Evolutionary conservation across 2,797 vertebrate genomes (phyloP).

Genomic region (Anableps anableps): DNA sequence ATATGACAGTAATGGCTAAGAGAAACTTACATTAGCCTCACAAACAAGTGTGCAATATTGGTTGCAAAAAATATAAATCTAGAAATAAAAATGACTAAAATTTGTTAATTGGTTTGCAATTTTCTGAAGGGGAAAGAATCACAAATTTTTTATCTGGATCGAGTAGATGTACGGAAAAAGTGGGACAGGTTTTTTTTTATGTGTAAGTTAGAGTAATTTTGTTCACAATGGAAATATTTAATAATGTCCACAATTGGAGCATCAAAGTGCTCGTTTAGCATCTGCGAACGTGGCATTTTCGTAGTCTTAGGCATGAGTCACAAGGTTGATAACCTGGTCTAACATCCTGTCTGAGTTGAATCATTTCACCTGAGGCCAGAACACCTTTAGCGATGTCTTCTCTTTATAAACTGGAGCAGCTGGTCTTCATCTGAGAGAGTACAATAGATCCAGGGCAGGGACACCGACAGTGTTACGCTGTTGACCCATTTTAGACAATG

Average conservation of each 20-base stretch:
- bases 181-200: slow-evolving; percentile 7
- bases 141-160: not conserved
- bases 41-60: not conserved
- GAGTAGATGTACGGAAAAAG: slow-evolving; percentile 21
- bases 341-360: slow-evolving; percentile 28
- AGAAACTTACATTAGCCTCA: too few species aligned
- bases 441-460: slow-evolving; percentile 20
- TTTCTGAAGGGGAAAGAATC: not conserved
- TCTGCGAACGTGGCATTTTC: slow-evolving; percentile 7
- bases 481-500: slow-evolving; percentile 38
- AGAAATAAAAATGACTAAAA: not conserved
- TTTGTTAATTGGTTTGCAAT: not conserved
- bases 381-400: slow-evolving; percentile 10
- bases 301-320: not conserved
- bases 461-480: not conserved
- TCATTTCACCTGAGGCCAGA: slow-evolving; percentile 30
- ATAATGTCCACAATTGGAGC: not conserved
- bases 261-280: not conserved
- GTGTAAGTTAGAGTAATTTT: slow-evolving; percentile 24
- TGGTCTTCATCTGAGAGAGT: slow-evolving; percentile 9
- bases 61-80: not conserved
- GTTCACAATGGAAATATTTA: not conserved
- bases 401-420: slow-evolving; percentile 25
- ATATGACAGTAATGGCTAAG: too few species aligned
- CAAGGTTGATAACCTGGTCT: slow-evolving; percentile 3